phyloP scores from a whole-genome alignment of 2,113 vertebrate species.

The Scolopax mira region DNA sequence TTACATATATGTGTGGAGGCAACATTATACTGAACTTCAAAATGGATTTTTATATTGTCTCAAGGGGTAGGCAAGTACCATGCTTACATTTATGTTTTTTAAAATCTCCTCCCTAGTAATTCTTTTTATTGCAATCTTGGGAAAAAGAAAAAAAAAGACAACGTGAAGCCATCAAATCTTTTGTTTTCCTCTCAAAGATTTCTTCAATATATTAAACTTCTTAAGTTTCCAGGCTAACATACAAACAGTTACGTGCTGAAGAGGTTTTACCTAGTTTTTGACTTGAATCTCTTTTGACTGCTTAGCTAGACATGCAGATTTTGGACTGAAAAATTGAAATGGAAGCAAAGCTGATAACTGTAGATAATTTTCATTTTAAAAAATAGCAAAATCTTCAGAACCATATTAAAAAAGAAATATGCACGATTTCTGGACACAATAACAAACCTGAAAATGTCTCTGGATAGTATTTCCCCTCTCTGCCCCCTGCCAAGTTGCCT shows the following conservation, averaged over 20 bases:
- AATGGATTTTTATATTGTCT: neutral
- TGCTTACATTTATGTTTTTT: neutral
- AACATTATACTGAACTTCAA: neutral
- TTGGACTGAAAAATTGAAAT: neutral
- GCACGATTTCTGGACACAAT: neutral
- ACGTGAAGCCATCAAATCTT: neutral
- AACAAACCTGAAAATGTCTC: neutral
- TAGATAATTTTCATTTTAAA: neutral
- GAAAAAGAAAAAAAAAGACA: neutral
- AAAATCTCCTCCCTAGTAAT: neutral
- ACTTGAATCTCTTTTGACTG: neutral
- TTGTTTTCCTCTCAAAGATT: neutral
- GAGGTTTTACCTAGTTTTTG: neutral
- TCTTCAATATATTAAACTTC: neutral
- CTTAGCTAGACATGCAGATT: neutral
- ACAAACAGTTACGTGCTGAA: neutral
- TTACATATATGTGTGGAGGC: neutral
- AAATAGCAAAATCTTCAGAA: neutral
- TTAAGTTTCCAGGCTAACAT: neutral
- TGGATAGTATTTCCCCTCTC: accelerated
- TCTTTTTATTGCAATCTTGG: neutral
- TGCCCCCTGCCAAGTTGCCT: accelerated
- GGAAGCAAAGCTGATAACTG: neutral
- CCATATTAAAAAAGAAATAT: neutral
- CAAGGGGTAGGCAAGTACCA: neutral